Percentiles rank a stretch among this genome's conserved stretches.
Evolutionary conservation across 2,888 invertebrate genomes (phyloP).

Genomic region (Aspidiotus rigidus): DNA sequence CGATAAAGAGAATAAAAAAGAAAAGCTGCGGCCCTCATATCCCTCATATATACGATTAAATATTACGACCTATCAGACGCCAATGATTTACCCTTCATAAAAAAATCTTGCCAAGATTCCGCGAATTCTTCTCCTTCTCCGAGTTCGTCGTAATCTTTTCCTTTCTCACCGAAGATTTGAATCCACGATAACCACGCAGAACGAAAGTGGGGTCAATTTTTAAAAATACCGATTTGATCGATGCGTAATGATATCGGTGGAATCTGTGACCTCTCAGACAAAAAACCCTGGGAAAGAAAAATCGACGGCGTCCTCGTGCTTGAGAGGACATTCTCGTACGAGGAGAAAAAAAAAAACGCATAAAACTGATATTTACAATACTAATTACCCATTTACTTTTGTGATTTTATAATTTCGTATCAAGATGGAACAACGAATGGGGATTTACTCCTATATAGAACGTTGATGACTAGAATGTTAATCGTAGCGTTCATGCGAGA

Average conservation of each 20-base stretch:
- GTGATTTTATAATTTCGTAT: not conserved
- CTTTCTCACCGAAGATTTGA: not conserved
- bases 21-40: not conserved
- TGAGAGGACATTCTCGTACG: no score
- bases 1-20: not conserved
- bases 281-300: no score
- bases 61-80: slow-evolving; percentile 2
- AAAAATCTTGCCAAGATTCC: not conserved
- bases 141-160: no score
- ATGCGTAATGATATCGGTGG: no score
- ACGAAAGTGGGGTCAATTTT: no score
- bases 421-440: no score
- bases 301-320: no score
- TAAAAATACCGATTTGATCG: no score
- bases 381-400: slow-evolving; percentile 15
- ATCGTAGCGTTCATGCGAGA: slow-evolving; percentile 4
- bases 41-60: not conserved
- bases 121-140: not conserved
- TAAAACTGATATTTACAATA: slow-evolving; percentile 3
- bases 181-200: no score
- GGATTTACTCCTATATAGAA: no score
- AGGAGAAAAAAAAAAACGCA: not conserved
- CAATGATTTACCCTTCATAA: slow-evolving; percentile 1
- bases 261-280: no score
- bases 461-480: not conserved